These are phyloP conservation scores for Myotis lucifugus DNA, from an alignment of 2,113 vertebrate species.

Conservation along the genomic window DNA sequence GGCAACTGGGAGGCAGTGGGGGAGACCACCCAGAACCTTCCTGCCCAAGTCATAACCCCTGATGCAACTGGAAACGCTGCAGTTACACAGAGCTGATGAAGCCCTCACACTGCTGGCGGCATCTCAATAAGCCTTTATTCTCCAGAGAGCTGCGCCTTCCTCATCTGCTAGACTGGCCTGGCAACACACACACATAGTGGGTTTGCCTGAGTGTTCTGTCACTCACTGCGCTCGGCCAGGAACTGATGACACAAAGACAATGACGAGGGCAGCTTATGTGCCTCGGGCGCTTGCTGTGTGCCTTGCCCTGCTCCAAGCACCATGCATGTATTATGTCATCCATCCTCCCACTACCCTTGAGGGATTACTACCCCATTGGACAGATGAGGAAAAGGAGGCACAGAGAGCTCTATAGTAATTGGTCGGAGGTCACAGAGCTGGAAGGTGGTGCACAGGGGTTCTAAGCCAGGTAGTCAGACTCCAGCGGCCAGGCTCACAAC, in stretches of 20 bases:
- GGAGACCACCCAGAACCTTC: background rate
- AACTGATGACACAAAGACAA: background rate
- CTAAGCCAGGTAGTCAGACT: background rate
- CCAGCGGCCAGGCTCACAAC: background rate
- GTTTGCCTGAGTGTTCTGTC: background rate
- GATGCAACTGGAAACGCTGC: background rate
- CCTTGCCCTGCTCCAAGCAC: background rate
- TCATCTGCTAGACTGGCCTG: background rate
- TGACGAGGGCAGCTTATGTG: background rate
- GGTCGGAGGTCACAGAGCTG: background rate
- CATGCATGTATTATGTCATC: background rate
- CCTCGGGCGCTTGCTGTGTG: rapidly evolving
- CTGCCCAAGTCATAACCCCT: background rate
- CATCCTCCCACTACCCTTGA: background rate
- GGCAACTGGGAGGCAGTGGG: rapidly evolving
- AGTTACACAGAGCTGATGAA: too few species aligned
- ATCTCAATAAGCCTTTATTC: background rate
- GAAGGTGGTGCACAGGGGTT: background rate
- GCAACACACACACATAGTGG: background rate
- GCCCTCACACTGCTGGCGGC: background rate
- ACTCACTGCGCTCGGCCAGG: background rate
- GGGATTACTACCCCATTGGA: background rate
- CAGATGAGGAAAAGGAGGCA: background rate
- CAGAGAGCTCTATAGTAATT: rapidly evolving
- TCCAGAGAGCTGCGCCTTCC: background rate